Evolutionary conservation across 64 coral and sea anemone species (phyloP), one percentile per base, ranked within the genome.

Genomic region (Montipora capricornis): DNA sequence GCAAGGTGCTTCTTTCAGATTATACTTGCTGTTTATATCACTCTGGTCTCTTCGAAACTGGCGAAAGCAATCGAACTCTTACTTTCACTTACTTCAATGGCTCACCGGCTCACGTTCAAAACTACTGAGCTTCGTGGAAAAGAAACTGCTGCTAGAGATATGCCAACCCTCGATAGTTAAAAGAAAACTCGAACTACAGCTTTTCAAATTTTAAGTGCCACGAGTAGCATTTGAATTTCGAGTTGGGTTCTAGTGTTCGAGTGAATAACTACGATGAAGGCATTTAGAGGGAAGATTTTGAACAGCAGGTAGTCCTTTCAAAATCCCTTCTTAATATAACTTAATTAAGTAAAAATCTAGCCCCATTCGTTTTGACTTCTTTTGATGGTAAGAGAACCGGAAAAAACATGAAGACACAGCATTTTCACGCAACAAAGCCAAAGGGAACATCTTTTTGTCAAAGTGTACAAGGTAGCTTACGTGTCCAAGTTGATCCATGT

Each of bases 401-500:
- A 11, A 76, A 29, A 76, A 46, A 46, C 4, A 45, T 45, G 4
- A 49, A 68, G 10, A 29, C 15, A 24, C 19, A 12, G 4, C 15
- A 67, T 12, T 67, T 67, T 13, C 11, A 67, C 7, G 15, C 1
- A 19, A 14, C 15, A 68, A 47, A 68, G 47, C 0, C 6, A 4
- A 24, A 22, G 37, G 58, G 59, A 68, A 68, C 55, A 7, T 48
- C 3, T 59, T 4, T 77, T 4, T 17, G 3, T 13, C 20, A 37
- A 37, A 37, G 37, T 37, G 37, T 37, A 37, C 37, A 37, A 37
- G 37, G 37, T 37, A 83, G 96, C 98, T 92, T 92, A 99, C 98
- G 19, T 99, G 98, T 22, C 98, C 98, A 50, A 86, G 70, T 66
- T 96, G 95, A 64, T 99, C 98, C 53, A 94, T 93, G 15, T 93